Base-by-base conservation (phyloP, 2,797 vertebrate genomes). In the Aeoliscus strigatus region DNA sequence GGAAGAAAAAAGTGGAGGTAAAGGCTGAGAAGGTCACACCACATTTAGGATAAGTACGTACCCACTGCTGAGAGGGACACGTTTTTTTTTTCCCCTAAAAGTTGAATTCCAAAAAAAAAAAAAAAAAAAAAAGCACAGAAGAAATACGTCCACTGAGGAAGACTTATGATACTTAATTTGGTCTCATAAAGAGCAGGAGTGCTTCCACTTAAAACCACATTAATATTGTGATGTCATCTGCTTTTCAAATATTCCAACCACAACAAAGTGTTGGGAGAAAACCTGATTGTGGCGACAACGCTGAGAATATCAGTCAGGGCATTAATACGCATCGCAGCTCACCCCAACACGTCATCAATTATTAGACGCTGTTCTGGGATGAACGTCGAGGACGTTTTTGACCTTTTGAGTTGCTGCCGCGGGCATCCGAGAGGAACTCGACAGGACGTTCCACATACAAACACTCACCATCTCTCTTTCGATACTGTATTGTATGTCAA, bases 21-120 rank as follows among this genome's bases (percentile, higher is more conserved):
- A n/a, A n/a, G 8, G 18, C 10, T 27, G 27, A 13, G 75, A 79
- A 85, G 85, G 86, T 87, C 85, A 84, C 72, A 70, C 51, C 65
- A 73, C 77, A 81, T 81, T 84, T 82, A 79, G 81, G 81, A 83
- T 77, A 81, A 84, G 80, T 77, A 63, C 65, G 74, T 70, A 79
- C 79, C 60, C 78, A 77, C 72, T 1, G 18, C 50, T 31, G 54
- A 58, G 66, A 73, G 39, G 31, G 45, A n/a, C 15, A 9, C 25
- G 37, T n/a, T 15, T 51, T 27, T 15, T 8, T 39, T 33, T 64
- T 36, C 13, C 29, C n/a, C n/a, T n/a, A 35, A 15, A 57, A 41
- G 39, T 44, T 26, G 21, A 3, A 34, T 9, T 50, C 30, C 15
- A 34, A 11, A 32, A 33, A 55, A 48, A 21, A 31, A 11, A 13